These are phyloP conservation scores for Epizoanthus illoricatus DNA, from an alignment of 92 coral and sea anemone species.

Conservation along the genomic window DNA sequence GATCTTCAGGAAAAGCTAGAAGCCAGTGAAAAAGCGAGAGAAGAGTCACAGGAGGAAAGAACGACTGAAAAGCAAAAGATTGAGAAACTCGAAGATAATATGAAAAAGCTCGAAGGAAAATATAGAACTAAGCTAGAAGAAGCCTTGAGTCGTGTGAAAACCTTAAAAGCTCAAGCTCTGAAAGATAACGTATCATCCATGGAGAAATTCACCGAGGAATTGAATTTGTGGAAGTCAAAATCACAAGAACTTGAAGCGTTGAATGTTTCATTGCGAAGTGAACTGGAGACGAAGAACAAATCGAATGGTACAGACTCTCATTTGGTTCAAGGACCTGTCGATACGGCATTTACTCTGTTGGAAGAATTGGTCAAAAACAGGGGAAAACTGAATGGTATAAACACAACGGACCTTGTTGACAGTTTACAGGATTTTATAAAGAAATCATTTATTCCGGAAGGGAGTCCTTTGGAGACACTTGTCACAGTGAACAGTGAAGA, in stretches of 20 bases:
- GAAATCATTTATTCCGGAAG: conserved; percentile 23
- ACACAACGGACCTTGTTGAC: conserved; percentile 25
- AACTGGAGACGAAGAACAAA: conserved; percentile 9
- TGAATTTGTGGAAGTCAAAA: conserved; percentile 25
- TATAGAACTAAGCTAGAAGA: conserved; percentile 60
- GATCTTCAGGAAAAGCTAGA: conserved; percentile 78
- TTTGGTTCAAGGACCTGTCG: conserved; percentile 13
- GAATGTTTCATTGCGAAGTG: conserved; percentile 27
- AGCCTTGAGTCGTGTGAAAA: conserved; percentile 48
- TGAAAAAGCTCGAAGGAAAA: conserved; percentile 59
- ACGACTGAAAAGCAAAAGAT: conserved; percentile 42
- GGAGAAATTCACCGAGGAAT: conserved; percentile 34
- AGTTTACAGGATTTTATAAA: conserved; percentile 35
- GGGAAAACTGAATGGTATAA: conserved; percentile 30
- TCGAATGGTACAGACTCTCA: conserved; percentile 15
- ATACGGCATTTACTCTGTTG: conserved; percentile 18
- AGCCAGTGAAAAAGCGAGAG: conserved; percentile 49
- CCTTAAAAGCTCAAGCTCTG: conserved; percentile 32
- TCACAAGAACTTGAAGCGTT: conserved; percentile 20
- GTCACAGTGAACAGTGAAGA: background rate
- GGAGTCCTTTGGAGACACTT: background rate
- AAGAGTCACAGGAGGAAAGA: conserved; percentile 49
- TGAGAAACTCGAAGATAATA: conserved; percentile 57
- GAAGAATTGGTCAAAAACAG: conserved; percentile 32
- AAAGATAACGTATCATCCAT: conserved; percentile 31